Percentiles rank a stretch among this genome's conserved stretches.
phyloP scores from a whole-genome alignment of 2,888 invertebrate species.

The Ganaspis brasiliensis region DNA sequence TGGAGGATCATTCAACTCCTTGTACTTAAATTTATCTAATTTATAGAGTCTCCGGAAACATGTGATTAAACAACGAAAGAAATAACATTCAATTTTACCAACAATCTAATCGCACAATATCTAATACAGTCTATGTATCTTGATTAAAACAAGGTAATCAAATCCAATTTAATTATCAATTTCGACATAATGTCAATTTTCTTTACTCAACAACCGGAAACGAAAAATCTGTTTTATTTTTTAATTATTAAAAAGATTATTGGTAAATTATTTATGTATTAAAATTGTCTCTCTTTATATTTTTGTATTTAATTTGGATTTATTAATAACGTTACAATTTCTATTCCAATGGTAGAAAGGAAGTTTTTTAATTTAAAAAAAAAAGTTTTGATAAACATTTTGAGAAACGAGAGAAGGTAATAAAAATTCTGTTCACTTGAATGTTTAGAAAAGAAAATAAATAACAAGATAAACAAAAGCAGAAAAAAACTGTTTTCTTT shows the following conservation, averaged over 20 bases:
- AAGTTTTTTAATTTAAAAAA: too few species aligned
- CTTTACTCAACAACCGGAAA: not conserved
- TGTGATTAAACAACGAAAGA: not conserved
- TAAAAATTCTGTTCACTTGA: not conserved
- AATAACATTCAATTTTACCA: not conserved
- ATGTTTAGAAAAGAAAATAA: not conserved
- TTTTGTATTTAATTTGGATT: too few species aligned
- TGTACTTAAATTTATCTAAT: constrained; percentile 15
- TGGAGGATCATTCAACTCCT: constrained; percentile 15
- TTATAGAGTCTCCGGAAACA: constrained; percentile 2
- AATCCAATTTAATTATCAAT: constrained; percentile 55
- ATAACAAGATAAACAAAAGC: constrained; percentile 2
- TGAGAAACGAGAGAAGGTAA: not conserved
- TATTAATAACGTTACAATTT: too few species aligned
- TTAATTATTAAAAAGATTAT: too few species aligned
- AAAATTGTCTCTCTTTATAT: too few species aligned
- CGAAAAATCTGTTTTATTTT: not conserved
- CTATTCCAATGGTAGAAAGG: too few species aligned
- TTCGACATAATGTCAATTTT: constrained; percentile 57
- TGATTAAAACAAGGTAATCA: constrained; percentile 51
- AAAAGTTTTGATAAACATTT: too few species aligned
- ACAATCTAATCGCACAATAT: not conserved
- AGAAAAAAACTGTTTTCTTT: constrained; percentile 17
- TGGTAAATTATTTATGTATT: too few species aligned
- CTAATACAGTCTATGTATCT: not conserved